Base-by-base conservation (phyloP, 2,113 vertebrate genomes). In the Thryonomys swinderianus region DNA sequence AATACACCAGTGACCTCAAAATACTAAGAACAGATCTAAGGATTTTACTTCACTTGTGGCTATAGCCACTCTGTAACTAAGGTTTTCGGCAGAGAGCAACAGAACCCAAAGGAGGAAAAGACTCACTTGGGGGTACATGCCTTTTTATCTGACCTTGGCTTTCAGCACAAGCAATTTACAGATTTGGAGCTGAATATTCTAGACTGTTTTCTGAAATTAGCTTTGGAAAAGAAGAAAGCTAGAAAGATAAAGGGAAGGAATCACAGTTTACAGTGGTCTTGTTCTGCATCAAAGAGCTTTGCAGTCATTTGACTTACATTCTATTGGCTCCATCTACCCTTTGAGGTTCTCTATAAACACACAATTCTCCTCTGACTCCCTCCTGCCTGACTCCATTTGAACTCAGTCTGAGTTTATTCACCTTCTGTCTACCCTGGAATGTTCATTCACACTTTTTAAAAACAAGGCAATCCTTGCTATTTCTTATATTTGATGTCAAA, bases 11-110 rank as follows among this genome's bases (percentile, higher is more conserved):
- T 53, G 92, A 67, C 40, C 59, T 71, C 86, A 86, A 61, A 91
- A 89, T 94, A 74, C 85, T 87, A 86, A 95, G 73, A 95, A 89
- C 96, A 91, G 83, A 82, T 59, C 61, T 86, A 88, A 93, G 23
- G 69, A 45, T 45, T 88, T 95, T 88, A 83, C 59, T 73, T 83
- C 16, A 21, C 42, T 79, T 93, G 34, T 21, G 40, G 55, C 45
- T 69, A 89, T 6, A 95, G 57, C 23, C 71, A 76, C 57, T 91
- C 64, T 16, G n/a, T 79, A 66, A 93, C n/a, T 66, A 90, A 95
- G 37, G 45, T 88, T 95, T 93, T 81, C 95, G 88, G 32, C 21
- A 53, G 92, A 71, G n/a, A 94, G 27, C 21, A 80, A 90, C 45
- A 45, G 87, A 89, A 48, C 55, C 81, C 90, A 82, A 83, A 69